Evolutionary conservation across 1,140 invertebrate species (phyloP), one percentile per base, ranked within the genome.

Genomic region (Homarus americanus): DNA sequence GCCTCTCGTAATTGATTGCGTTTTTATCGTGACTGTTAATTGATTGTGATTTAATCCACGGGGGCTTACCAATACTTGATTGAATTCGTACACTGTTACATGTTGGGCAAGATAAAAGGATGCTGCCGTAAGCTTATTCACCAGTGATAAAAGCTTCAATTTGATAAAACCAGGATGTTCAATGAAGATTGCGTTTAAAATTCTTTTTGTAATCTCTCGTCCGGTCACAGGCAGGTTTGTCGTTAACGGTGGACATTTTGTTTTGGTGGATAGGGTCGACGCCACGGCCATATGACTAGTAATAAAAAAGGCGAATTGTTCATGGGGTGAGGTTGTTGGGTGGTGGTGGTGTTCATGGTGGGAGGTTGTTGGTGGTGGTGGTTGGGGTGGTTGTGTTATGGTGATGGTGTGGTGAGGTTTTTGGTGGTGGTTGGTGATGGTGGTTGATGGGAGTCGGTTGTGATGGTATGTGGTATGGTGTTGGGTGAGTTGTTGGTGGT

Each of bases 91-190:
- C 32, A 69, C 5, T 69, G 63, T 69, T 32, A 24, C 63, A 69
- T 69, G 63, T 69, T 69, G 63, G 63, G 63, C n/a, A 69, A 69
- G 63, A 69, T 69, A 69, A 69, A 69, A 69, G 63, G n/a, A 32
- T 69, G 63, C 63, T 69, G 63, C n/a, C 28, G 63, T 69, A 69
- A 69, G 63, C 63, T 28, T 69, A 32, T 32, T 69, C 63, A 32
- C 63, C 63, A 32, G 63, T 69, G 63, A 58, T 69, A 69, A 69
- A 69, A 69, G 63, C 63, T 69, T 78, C 75, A 20, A 41, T 41
- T 44, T 28, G n/a, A n/a, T 44, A 78, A 44, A 44, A 78, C 34
- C 15, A 44, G 38, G 38, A 78, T 78, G 75, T 78, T 78, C 63
- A 69, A 32, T 69, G n/a, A 69, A 69, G 63, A 69, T 24, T 32